Evolutionary conservation across 1,140 invertebrate genomes (phyloP).

Genomic region (Hesperophylax magnus): DNA sequence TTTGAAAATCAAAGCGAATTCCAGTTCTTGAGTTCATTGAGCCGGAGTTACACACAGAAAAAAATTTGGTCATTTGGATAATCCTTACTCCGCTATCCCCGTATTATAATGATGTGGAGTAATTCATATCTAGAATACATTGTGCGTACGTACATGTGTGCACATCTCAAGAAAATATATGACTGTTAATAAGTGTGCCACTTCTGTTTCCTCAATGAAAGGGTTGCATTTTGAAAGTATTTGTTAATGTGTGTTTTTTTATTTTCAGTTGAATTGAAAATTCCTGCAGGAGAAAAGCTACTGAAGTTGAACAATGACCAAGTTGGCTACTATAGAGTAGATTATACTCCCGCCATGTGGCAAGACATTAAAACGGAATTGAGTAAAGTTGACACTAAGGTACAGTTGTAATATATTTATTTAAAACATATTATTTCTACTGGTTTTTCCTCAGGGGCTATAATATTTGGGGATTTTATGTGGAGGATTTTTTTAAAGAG

Average conservation of each 20-base stretch:
- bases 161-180: no score
- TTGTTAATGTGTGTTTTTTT: constrained; percentile 30
- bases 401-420: constrained; percentile 54
- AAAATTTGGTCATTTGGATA: no score
- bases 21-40: no score
- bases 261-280: constrained; percentile 57
- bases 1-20: no score
- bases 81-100: not conserved
- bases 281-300: constrained; percentile 58
- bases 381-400: constrained; percentile 66
- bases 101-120: not conserved
- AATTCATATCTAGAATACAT: no score
- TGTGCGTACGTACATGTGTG: no score
- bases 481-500: no score
- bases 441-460: no score
- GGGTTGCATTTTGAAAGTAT: not conserved
- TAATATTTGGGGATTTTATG: no score
- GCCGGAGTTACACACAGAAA: no score
- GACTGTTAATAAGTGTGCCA: no score
- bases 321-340: constrained; percentile 90
- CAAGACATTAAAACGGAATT: constrained; percentile 73
- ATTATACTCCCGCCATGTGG: constrained; percentile 83
- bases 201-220: not conserved
- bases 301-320: constrained; percentile 91
- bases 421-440: no score